Conservation (phyloP, 2,888 invertebrate genomes). For the Tipula lateralis region DNA sequence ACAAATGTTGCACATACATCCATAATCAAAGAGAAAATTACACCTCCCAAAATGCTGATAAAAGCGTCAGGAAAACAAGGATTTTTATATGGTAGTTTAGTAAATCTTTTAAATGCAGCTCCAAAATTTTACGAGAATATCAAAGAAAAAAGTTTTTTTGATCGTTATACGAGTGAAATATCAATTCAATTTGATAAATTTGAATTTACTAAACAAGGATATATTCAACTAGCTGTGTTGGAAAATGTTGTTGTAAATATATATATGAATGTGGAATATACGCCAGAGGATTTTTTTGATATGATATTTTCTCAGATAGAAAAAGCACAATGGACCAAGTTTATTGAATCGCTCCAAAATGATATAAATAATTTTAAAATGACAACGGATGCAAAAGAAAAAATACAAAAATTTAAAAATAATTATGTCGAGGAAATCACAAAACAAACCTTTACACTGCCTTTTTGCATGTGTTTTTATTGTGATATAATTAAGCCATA, state of each 20-base stretch:
- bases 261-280: background rate
- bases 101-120: background rate
- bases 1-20: background rate
- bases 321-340: background rate
- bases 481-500: too few relatives aligned
- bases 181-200: background rate
- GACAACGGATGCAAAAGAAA: background rate
- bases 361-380: background rate
- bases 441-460: too few relatives aligned
- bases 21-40: background rate
- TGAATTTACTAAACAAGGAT: background rate
- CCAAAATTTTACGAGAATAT: background rate
- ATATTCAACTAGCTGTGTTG: background rate
- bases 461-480: background rate
- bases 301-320: background rate
- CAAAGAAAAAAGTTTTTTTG: background rate
- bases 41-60: background rate
- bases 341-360: background rate
- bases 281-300: background rate
- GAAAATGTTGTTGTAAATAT: background rate
- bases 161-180: background rate
- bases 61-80: background rate
- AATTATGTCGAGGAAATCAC: too few relatives aligned
- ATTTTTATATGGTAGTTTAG: background rate
- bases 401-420: background rate